Conservation (phyloP, 2,888 invertebrate species). For the Drosophila parthenogenetica region DNA sequence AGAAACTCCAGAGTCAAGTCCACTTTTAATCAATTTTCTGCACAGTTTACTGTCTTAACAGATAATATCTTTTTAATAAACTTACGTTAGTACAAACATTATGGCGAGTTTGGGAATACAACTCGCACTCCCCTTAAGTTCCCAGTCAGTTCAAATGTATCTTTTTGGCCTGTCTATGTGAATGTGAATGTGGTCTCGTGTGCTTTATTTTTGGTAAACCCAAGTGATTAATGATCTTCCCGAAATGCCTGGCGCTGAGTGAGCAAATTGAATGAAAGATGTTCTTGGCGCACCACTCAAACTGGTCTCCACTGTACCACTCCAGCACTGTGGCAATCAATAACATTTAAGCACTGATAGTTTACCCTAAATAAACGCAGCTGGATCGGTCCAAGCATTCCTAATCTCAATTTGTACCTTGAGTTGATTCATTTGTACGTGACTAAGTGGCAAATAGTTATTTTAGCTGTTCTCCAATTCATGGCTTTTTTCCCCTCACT, state of each 20-base stretch:
- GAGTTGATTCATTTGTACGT: constrained; percentile 55
- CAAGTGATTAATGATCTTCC: constrained; percentile 67
- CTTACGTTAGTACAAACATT: constrained; percentile 1
- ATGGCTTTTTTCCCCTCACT: constrained; percentile 2
- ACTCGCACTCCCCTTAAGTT: background rate
- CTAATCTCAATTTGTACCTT: constrained; percentile 7
- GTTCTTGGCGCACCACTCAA: constrained; percentile 53
- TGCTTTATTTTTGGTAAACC: constrained; percentile 41
- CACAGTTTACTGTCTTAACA: background rate
- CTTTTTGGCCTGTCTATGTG: too few species aligned
- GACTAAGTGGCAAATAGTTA: constrained; percentile 63
- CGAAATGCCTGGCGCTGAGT: constrained; percentile 52
- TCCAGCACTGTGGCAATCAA: constrained; percentile 55
- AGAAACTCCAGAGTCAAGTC: too few species aligned
- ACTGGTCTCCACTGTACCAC: constrained; percentile 10
- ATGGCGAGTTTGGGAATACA: background rate
- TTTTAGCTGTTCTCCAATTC: constrained; percentile 49
- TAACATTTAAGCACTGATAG: constrained; percentile 57
- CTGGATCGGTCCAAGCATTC: constrained; percentile 26
- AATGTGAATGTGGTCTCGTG: background rate
- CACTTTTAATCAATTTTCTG: background rate
- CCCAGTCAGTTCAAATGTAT: too few species aligned
- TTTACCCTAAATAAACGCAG: constrained; percentile 53
- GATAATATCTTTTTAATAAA: background rate
- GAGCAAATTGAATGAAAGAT: constrained; percentile 69